Evolutionary conservation across 2,113 vertebrate genomes (phyloP).

Genomic region (Xiphias gladius): DNA sequence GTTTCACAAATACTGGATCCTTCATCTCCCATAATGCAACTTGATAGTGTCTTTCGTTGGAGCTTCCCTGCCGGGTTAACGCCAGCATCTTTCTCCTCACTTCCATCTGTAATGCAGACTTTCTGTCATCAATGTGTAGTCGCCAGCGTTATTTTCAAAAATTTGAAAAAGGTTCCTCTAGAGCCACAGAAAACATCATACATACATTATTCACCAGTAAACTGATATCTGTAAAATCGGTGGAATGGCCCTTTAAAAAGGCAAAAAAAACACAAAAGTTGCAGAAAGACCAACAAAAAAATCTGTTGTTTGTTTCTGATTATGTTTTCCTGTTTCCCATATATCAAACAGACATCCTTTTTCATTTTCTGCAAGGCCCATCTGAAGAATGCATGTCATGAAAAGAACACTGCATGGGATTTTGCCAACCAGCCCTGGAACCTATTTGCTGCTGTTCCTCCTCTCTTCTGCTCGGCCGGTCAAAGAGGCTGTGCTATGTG

Average conservation of each 20-base stretch:
- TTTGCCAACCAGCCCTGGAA: conserved; percentile 44
- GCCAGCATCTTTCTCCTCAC: neutral
- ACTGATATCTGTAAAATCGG: neutral
- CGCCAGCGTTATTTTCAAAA: neutral
- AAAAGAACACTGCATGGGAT: conserved; percentile 35
- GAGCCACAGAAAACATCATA: neutral
- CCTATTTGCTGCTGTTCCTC: conserved; percentile 31
- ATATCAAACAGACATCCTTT: neutral
- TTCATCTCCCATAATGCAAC: neutral
- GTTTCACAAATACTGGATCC: neutral
- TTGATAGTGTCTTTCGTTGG: too few relatives aligned
- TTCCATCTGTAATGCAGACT: neutral
- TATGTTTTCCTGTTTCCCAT: neutral
- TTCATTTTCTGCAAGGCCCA: neutral
- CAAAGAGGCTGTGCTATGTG: conserved; percentile 35
- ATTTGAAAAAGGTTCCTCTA: neutral
- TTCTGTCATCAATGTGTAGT: neutral
- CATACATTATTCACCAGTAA: neutral
- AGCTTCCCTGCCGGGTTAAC: neutral
- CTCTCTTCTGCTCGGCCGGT: conserved; percentile 4
- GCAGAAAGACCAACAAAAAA: neutral
- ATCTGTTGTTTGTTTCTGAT: neutral
- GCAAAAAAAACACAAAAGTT: neutral
- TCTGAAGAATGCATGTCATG: conserved; percentile 42
- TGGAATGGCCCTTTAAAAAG: neutral